phyloP scores from a whole-genome alignment of 2,888 invertebrate genomes.

The Pseudococcus viburni region DNA sequence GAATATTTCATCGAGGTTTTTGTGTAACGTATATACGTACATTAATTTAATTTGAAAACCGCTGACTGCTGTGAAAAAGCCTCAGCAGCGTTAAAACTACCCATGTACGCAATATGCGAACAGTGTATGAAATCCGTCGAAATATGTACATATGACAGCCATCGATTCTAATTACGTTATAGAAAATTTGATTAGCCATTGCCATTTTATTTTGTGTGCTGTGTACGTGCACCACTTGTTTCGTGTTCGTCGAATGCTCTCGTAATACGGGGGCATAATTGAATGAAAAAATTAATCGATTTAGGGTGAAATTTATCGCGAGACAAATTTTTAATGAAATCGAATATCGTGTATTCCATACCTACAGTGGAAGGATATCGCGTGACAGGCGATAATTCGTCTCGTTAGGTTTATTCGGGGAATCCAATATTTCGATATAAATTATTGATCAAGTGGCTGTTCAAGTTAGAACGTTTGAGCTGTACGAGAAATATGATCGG shows the following conservation, averaged over 20 bases:
- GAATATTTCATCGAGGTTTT: too few relatives aligned
- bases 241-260: background rate
- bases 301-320: background rate
- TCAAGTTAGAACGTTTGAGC: too few relatives aligned
- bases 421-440: background rate
- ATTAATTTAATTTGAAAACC: too few relatives aligned
- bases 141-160: background rate
- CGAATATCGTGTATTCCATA: too few relatives aligned
- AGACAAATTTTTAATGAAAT: too few relatives aligned
- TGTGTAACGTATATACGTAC: too few relatives aligned
- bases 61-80: too few relatives aligned
- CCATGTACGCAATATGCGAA: too few relatives aligned
- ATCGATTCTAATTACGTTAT: background rate
- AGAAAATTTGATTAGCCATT: background rate
- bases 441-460: background rate
- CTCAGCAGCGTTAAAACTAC: too few relatives aligned
- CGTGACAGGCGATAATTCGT: background rate
- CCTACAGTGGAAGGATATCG: background rate
- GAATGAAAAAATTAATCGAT: background rate
- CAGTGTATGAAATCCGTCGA: too few relatives aligned
- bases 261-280: background rate
- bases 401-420: background rate
- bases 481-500: too few relatives aligned
- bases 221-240: background rate
- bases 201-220: background rate